Evolutionary conservation across 2,113 vertebrate species (phyloP).

Genomic region (Cacatua alba): DNA sequence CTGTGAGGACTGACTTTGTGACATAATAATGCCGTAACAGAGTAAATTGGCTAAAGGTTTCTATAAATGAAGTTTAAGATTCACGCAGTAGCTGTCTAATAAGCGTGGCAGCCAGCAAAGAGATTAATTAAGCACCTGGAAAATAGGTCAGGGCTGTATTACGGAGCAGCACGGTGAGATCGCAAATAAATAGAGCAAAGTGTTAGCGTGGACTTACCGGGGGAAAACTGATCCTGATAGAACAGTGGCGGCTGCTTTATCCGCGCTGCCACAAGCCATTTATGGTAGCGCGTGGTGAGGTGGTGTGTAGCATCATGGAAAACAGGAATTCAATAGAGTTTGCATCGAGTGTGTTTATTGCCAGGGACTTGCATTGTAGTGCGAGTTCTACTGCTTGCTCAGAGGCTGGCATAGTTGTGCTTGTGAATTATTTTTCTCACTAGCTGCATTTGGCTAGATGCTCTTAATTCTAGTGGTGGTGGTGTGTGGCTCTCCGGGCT

Average conservation of each 20-base stretch:
- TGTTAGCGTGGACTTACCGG: constrained; percentile 26
- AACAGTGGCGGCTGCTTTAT: constrained; percentile 14
- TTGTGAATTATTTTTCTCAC: neutral
- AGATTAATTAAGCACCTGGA: constrained; percentile 69
- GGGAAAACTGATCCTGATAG: constrained; percentile 36
- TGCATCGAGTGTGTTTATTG: neutral
- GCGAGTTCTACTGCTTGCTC: constrained; percentile 29
- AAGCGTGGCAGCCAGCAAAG: neutral
- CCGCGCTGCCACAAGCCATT: constrained; percentile 24
- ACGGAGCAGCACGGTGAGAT: constrained; percentile 35
- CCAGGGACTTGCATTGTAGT: neutral
- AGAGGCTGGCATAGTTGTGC: constrained; percentile 25
- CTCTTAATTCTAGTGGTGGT: neutral
- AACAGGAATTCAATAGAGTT: neutral
- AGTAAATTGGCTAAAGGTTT: neutral
- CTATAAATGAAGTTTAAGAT: neutral
- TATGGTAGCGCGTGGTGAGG: neutral
- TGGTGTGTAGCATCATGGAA: constrained; percentile 9
- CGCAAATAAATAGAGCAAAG: constrained; percentile 55
- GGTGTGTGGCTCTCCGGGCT: neutral
- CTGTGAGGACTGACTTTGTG: neutral
- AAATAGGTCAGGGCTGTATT: constrained; percentile 72
- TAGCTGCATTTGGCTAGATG: constrained; percentile 4
- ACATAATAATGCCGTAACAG: neutral
- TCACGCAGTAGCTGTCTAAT: neutral